Base-by-base conservation (phyloP, 2,888 invertebrate genomes). In the Euzophera pinguis region DNA sequence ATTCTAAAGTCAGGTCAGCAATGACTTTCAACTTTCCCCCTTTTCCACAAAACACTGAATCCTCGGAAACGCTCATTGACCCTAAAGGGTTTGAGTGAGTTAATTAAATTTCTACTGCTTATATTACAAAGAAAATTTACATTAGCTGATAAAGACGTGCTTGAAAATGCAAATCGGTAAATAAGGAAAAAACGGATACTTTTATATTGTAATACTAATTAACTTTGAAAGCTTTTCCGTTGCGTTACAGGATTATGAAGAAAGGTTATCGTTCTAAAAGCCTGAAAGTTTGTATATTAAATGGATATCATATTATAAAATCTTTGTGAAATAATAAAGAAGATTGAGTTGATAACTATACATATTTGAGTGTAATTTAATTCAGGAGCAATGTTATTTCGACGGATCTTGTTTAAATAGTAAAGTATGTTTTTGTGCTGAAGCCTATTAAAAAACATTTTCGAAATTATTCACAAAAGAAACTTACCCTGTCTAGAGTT, bases 61-160 rank as follows among this genome's bases (percentile, higher is more conserved):
- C 74, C 77, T 78, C 65, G 55, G 53, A 62, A 70, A 68, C 64
- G 64, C 73, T 72, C 73, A 78, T 80, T 82, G 83, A 79, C 82
- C 83, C 75, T 73, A 66, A 71, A 72, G 71, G 66, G 32, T 45
- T 45, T 45, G 45, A 45, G 79, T 73, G 71, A 75, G 75, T 83
- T 86, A 86, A 85, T 86, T 85, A 84, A 86, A 85, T 84, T 81
- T 84, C 77, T 75, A 69, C 68, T 81, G 78, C 73, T 79, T 78
- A 80, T 69, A 81, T 81, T 79, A 83, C 73, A 81, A 81, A 80
- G 72, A 69, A 76, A 75, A 80, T 80, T 81, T 75, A 75, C 75
- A 78, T 78, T 69, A 67, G 66, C 27, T 39, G 49, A 65, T 71
- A 72, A 65, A 69, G 66, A 62, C 59, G 66, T 62, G 63, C 66